Percentiles rank a stretch among this genome's conserved stretches.
Conservation (phyloP, 2,888 invertebrate genomes). For the Tenthredo livida region DNA sequence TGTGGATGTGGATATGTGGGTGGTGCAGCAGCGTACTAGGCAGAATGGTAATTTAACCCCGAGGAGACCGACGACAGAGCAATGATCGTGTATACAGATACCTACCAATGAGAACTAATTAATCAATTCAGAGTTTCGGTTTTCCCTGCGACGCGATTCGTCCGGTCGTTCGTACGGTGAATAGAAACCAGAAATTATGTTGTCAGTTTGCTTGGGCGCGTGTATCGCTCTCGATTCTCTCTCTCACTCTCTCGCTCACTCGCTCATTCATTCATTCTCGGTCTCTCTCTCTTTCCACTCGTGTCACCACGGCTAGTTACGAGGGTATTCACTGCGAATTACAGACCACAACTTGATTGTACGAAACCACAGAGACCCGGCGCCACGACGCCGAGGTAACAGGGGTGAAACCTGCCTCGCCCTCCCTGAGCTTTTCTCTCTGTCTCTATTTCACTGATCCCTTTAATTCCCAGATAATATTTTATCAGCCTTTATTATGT, state of each 20-base stretch:
- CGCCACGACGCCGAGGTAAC: conserved; percentile 55
- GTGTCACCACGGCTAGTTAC: conserved; percentile 68
- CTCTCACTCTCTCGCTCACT: conserved; percentile 47
- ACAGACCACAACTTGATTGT: conserved; percentile 67
- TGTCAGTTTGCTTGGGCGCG: conserved; percentile 51
- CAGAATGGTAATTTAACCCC: conserved; percentile 42
- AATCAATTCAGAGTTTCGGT: conserved; percentile 53
- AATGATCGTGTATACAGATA: conserved; percentile 47
- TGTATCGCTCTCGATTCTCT: conserved; percentile 53
- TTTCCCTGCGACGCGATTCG: conserved; percentile 53
- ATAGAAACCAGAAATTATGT: conserved; percentile 53
- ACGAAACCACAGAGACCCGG: conserved; percentile 66
- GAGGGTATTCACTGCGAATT: conserved; percentile 75
- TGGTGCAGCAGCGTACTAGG: conserved; percentile 16
- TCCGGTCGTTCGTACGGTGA: conserved; percentile 49
- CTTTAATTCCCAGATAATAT: background rate
- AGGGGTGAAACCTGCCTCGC: conserved; percentile 22
- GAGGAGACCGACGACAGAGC: conserved; percentile 11
- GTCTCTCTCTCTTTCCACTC: conserved; percentile 40
- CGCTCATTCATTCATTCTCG: conserved; percentile 41
- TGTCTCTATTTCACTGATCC: conserved; percentile 65
- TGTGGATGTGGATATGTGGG: conserved; percentile 19
- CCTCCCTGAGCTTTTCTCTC: conserved; percentile 62
- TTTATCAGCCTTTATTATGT: background rate
- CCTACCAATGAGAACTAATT: conserved; percentile 53